These are phyloP conservation scores for Myripristis murdjan DNA, from an alignment of 2,797 vertebrate species.

Conservation along the genomic window DNA sequence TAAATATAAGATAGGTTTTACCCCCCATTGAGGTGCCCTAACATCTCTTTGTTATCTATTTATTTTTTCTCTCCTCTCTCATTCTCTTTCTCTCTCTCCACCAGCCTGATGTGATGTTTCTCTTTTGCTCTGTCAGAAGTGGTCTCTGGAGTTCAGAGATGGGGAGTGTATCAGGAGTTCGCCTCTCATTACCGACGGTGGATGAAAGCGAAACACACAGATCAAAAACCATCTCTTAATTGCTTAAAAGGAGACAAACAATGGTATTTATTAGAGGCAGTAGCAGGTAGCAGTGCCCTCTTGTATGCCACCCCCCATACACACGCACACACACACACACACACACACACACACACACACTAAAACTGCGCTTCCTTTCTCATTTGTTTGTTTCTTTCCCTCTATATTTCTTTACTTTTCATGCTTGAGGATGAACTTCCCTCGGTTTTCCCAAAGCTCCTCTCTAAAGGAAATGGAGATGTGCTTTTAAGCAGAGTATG, in stretches of 20 bases:
- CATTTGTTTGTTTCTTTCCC: constrained; percentile 11
- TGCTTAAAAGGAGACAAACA: constrained; percentile 79
- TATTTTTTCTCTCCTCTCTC: constrained; percentile 54
- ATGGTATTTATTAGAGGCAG: constrained; percentile 68
- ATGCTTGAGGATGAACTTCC: constrained; percentile 16
- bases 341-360: constrained; percentile 71
- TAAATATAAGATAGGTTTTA: constrained; percentile 64
- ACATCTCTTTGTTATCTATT: constrained; percentile 69
- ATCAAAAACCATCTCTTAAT: constrained; percentile 81
- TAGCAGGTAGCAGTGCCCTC: constrained; percentile 58
- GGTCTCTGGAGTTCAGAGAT: constrained; percentile 72
- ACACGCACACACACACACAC: constrained; percentile 35
- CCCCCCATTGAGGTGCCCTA: constrained; percentile 64
- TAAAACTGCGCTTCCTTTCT: constrained; percentile 28
- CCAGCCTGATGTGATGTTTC: constrained; percentile 61
- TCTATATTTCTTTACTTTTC: constrained; percentile 36
- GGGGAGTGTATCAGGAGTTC: constrained; percentile 62
- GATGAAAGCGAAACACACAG: constrained; percentile 73
- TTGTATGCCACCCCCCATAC: constrained; percentile 67
- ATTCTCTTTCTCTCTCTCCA: constrained; percentile 9
- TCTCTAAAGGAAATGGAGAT: constrained; percentile 2
- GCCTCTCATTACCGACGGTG: constrained; percentile 71
- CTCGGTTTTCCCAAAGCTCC: constrained; percentile 23
- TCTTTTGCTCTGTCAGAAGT: constrained; percentile 65
- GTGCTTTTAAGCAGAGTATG: constrained; percentile 2